phyloP scores from a whole-genome alignment of 2,888 invertebrate species.

The Lydus trimaculatus region DNA sequence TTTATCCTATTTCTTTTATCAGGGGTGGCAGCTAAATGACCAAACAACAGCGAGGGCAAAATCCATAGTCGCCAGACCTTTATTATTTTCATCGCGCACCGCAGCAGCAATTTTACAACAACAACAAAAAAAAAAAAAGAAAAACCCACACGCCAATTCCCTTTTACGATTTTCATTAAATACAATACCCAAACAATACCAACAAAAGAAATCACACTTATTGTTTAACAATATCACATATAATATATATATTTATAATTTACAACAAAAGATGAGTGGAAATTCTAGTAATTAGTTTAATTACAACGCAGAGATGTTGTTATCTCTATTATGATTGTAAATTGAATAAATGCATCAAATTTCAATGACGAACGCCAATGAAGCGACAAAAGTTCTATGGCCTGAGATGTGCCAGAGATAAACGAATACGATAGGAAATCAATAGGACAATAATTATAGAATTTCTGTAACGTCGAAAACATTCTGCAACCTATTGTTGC shows the following conservation, averaged over 20 bases:
- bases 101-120: slow-evolving; percentile 34
- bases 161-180: slow-evolving; percentile 34
- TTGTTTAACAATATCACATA: no score
- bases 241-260: no score
- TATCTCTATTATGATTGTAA: background rate
- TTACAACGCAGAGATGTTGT: background rate
- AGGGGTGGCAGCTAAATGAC: slow-evolving; percentile 51
- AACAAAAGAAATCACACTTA: background rate
- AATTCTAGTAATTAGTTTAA: background rate
- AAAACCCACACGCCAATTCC: slow-evolving; percentile 31
- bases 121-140: no score
- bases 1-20: slow-evolving; percentile 54
- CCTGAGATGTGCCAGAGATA: slow-evolving; percentile 48
- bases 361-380: slow-evolving; percentile 25
- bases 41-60: slow-evolving; percentile 42
- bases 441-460: slow-evolving; percentile 51
- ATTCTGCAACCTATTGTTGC: slow-evolving; percentile 39
- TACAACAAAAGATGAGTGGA: background rate
- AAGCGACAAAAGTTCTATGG: slow-evolving; percentile 34
- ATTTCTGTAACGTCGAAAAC: slow-evolving; percentile 46
- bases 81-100: slow-evolving; percentile 34
- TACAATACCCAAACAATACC: slow-evolving; percentile 11
- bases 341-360: slow-evolving; percentile 15
- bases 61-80: slow-evolving; percentile 39
- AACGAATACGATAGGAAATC: slow-evolving; percentile 50